Conservation (phyloP, 2,113 vertebrate genomes). For the Pionites leucogaster region DNA sequence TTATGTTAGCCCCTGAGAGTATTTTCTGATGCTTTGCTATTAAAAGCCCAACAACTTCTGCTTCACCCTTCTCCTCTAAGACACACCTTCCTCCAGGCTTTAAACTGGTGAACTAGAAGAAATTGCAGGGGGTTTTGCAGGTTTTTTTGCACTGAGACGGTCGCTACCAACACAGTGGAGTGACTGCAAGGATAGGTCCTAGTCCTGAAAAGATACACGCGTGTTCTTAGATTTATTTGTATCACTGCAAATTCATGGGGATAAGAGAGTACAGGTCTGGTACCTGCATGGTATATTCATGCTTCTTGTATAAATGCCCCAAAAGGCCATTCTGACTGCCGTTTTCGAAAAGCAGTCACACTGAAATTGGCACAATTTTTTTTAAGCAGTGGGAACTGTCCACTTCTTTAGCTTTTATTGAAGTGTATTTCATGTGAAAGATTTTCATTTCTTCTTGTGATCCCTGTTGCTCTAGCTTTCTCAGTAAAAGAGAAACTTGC, state of each 20-base stretch:
- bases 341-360: not conserved
- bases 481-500: slow-evolving; percentile 35
- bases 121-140: not conserved
- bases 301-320: not conserved
- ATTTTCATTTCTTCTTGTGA: not conserved
- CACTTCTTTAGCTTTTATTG: not conserved
- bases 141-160: not conserved
- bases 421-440: not conserved
- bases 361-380: not conserved
- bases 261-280: not conserved
- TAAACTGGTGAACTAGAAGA: not conserved
- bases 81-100: not conserved
- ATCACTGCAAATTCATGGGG: not conserved
- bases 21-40: not conserved
- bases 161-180: not conserved
- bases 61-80: not conserved
- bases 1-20: not conserved
- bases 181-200: not conserved
- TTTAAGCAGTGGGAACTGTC: not conserved
- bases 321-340: not conserved
- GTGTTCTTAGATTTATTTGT: not conserved
- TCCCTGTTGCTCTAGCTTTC: not conserved
- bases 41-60: not conserved
- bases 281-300: fast-evolving
- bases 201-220: not conserved